Percentiles rank a stretch among this genome's conserved stretches.
Conservation (phyloP, 2,888 invertebrate species). For the Scaptodrosophila latifasciaeformis region DNA sequence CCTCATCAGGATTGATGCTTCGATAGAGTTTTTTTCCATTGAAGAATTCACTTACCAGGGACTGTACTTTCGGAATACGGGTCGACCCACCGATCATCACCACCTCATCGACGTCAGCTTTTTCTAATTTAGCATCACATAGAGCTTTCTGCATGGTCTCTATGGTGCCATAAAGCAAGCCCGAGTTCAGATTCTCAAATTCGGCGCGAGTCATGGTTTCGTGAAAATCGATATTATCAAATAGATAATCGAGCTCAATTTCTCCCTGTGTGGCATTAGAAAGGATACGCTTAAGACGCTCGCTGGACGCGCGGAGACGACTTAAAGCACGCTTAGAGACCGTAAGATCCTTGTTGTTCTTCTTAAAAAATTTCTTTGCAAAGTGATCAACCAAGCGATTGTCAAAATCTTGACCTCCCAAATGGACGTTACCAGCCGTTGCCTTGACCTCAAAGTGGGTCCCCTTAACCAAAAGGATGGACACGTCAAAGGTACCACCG, state of each 20-base stretch:
- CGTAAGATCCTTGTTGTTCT: constrained; percentile 82
- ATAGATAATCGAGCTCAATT: constrained; percentile 84
- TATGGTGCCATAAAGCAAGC: constrained; percentile 83
- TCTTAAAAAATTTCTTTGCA: constrained; percentile 89
- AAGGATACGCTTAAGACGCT: constrained; percentile 84
- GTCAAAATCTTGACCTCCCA: constrained; percentile 92
- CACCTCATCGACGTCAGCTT: constrained; percentile 83
- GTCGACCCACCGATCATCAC: constrained; percentile 89
- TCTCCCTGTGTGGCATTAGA: constrained; percentile 85
- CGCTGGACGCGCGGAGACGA: constrained; percentile 84
- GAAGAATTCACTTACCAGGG: constrained; percentile 84
- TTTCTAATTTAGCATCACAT: constrained; percentile 86
- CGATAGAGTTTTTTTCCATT: constrained; percentile 83
- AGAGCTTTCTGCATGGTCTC: constrained; percentile 87
- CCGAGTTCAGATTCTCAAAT: constrained; percentile 84
- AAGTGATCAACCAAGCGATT: constrained; percentile 90
- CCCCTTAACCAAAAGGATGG: constrained; percentile 93
- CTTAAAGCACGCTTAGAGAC: constrained; percentile 81
- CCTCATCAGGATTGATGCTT: constrained; percentile 88
- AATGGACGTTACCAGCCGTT: constrained; percentile 95
- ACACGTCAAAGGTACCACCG: constrained; percentile 96
- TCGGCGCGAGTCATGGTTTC: constrained; percentile 83
- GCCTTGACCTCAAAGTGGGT: constrained; percentile 93
- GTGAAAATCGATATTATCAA: constrained; percentile 83
- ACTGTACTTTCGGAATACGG: constrained; percentile 87